Percentiles rank a stretch among this genome's conserved stretches.
Conservation (phyloP, 2,113 vertebrate genomes). For the Eulemur macaco region DNA sequence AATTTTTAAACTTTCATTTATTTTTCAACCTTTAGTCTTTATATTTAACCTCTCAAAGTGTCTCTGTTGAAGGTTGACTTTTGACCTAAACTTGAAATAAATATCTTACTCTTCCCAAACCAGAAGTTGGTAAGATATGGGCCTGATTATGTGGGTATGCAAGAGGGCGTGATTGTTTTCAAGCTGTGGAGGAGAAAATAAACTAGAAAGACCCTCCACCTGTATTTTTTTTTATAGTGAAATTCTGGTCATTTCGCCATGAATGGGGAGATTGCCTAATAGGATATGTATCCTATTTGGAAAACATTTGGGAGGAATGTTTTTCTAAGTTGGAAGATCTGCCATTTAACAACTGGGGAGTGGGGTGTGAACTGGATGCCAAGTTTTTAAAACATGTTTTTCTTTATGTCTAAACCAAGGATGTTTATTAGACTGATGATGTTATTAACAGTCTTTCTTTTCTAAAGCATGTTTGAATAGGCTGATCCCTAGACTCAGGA, state of each 20-base stretch:
- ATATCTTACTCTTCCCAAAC: background rate
- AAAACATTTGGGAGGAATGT: background rate
- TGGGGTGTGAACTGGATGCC: background rate
- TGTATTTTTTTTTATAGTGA: background rate
- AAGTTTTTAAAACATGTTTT: conserved; percentile 42
- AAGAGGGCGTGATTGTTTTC: background rate
- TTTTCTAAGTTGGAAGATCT: conserved; percentile 18
- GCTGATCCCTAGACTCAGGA: conserved; percentile 4
- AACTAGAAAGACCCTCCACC: background rate
- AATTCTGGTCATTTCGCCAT: background rate
- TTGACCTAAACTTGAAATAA: background rate
- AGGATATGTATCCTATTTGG: fast-evolving
- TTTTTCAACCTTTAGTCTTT: conserved; percentile 35
- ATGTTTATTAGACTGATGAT: background rate
- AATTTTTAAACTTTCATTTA: conserved; percentile 7
- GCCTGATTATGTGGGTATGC: background rate
- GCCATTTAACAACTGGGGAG: background rate
- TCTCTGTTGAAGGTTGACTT: background rate
- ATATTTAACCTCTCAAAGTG: conserved; percentile 18
- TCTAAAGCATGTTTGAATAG: background rate
- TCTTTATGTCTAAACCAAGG: conserved; percentile 56
- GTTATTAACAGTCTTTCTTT: background rate
- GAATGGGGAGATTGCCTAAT: background rate
- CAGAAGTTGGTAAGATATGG: background rate
- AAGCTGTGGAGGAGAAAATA: background rate